A percentile compares a stretch with the other conserved stretches of the same genome.
These are phyloP conservation scores for Mustela lutreola DNA, from an alignment of 2,113 vertebrate species.

Conservation along the genomic window DNA sequence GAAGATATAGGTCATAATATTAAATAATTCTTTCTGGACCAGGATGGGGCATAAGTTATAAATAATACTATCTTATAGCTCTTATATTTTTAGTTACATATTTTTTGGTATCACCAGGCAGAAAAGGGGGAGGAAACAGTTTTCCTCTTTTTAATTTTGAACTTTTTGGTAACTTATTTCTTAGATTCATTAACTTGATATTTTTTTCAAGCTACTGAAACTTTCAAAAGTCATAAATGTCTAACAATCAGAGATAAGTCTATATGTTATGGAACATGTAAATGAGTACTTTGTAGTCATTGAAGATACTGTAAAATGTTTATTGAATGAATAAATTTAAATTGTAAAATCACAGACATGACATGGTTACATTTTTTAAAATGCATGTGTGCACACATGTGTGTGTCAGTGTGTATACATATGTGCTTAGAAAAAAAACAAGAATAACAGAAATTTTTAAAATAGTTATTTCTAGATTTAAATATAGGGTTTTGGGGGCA, in stretches of 20 bases:
- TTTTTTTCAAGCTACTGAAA: conserved; percentile 21
- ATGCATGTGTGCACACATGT: background rate
- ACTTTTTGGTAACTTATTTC: background rate
- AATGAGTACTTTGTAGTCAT: background rate
- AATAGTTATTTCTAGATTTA: conserved; percentile 20
- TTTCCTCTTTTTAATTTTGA: conserved; percentile 46
- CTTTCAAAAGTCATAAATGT: conserved; percentile 3
- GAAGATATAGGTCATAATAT: background rate
- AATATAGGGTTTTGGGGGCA: background rate
- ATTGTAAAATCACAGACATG: background rate
- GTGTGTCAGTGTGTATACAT: background rate
- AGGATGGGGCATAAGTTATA: background rate
- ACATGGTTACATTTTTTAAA: background rate
- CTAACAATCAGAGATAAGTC: background rate
- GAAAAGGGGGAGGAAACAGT: conserved; percentile 19
- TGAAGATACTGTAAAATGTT: background rate
- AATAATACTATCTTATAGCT: conserved; percentile 7
- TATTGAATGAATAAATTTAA: conserved; percentile 3
- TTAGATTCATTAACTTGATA: background rate
- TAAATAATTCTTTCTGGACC: background rate
- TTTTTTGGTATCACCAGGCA: background rate
- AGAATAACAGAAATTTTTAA: background rate
- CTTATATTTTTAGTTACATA: conserved; percentile 23
- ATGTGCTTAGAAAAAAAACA: background rate
- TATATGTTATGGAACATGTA: background rate